phyloP scores from a whole-genome alignment of 2,113 vertebrate species.

The Myotis brandtii region DNA sequence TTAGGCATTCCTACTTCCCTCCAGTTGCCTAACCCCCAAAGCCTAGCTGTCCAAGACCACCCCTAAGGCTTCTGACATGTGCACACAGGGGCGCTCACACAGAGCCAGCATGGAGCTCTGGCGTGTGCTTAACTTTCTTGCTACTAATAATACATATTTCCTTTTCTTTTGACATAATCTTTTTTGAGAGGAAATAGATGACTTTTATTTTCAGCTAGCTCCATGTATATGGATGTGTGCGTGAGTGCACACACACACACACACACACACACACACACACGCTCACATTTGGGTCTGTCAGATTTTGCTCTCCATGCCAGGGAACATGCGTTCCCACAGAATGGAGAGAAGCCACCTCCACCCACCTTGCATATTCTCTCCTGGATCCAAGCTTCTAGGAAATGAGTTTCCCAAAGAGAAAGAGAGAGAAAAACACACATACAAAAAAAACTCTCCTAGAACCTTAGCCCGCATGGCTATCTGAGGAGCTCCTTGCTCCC shows the following conservation, averaged over 20 bases:
- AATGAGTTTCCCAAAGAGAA: constrained; percentile 80
- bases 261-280: not conserved
- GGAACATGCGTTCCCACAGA: constrained; percentile 83
- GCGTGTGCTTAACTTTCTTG: not conserved
- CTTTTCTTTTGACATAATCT: constrained; percentile 67
- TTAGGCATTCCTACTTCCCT: not conserved
- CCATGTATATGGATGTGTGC: constrained; percentile 75
- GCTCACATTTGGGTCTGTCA: constrained; percentile 80
- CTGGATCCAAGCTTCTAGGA: constrained; percentile 83
- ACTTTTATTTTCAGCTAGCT: constrained; percentile 79
- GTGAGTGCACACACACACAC: not conserved
- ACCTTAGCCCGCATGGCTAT: constrained; percentile 68
- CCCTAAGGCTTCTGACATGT: not conserved
- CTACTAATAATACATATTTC: constrained; percentile 46
- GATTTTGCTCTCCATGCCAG: constrained; percentile 76
- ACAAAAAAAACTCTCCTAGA: constrained; percentile 19
- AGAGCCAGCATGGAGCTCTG: not conserved
- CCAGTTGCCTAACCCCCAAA: not conserved
- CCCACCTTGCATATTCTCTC: constrained; percentile 83
- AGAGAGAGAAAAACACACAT: not conserved
- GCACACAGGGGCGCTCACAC: fast-evolving
- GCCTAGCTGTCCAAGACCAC: not conserved
- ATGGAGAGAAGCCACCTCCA: constrained; percentile 83
- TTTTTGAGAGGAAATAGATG: constrained; percentile 73
- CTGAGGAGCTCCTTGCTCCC: constrained; percentile 43